Evolutionary conservation across 2,797 vertebrate genomes (phyloP).

Genomic region (Aselliscus stoliczkanus): DNA sequence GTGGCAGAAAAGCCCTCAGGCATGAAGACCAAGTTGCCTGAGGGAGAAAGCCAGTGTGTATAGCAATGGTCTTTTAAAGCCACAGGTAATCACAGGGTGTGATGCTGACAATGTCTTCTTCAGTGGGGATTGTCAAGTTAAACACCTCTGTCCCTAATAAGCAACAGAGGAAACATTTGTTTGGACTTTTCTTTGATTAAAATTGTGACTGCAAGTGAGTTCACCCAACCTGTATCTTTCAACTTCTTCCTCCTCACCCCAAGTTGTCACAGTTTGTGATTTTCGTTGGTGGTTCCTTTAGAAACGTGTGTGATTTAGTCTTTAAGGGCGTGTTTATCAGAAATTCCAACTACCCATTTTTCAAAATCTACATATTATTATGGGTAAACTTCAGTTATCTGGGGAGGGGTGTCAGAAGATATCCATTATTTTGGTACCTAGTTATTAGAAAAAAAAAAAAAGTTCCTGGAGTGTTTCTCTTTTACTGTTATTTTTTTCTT

Average conservation of each 20-base stretch:
- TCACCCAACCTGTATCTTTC: not conserved
- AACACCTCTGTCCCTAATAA: not conserved
- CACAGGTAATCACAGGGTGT: not conserved
- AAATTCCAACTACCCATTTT: not conserved
- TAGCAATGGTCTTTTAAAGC: not conserved
- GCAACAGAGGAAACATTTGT: not conserved
- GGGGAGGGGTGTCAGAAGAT: not conserved
- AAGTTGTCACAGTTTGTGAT: not conserved
- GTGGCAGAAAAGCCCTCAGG: not conserved
- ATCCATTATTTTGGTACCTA: not conserved
- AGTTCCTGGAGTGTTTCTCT: not conserved
- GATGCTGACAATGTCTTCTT: not conserved
- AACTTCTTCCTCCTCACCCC: not conserved
- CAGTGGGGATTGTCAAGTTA: not conserved
- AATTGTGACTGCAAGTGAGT: not conserved
- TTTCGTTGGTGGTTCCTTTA: not conserved
- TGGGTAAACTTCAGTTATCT: not conserved
- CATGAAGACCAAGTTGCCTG: accelerated
- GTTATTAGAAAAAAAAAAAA: constrained; percentile 4
- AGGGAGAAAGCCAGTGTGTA: not conserved
- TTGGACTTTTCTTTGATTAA: not conserved
- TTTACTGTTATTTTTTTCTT: not conserved
- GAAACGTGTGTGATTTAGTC: not conserved
- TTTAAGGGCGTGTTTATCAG: not conserved
- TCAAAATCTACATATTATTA: not conserved